Evolutionary conservation across 1,140 invertebrate genomes (phyloP).

Genomic region (Popillia japonica): DNA sequence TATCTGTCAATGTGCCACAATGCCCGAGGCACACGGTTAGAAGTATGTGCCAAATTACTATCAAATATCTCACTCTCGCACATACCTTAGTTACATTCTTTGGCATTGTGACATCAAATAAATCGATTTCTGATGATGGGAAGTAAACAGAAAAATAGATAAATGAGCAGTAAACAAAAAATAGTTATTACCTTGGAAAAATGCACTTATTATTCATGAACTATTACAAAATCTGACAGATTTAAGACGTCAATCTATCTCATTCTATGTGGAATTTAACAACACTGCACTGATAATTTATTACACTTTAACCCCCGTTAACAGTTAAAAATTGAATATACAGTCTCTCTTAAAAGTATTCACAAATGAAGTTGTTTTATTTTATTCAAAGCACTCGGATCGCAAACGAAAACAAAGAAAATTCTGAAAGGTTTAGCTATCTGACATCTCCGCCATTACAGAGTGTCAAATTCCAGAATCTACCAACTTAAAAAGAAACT

Average conservation of each 20-base stretch:
- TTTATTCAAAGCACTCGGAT: constrained; percentile 48
- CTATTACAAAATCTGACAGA: constrained; percentile 55
- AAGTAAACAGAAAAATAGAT: constrained; percentile 7
- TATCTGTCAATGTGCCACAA: constrained; percentile 48
- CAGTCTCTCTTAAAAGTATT: neutral
- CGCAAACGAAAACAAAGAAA: constrained; percentile 61
- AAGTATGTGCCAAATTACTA: constrained; percentile 58
- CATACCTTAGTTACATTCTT: constrained; percentile 56
- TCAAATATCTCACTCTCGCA: constrained; percentile 55
- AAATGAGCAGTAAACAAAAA: constrained; percentile 23
- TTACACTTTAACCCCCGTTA: constrained; percentile 12
- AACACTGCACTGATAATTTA: constrained; percentile 47
- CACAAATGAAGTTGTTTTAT: neutral
- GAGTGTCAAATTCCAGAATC: constrained; percentile 60
- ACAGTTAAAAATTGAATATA: neutral
- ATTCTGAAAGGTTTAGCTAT: constrained; percentile 58
- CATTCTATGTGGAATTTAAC: constrained; percentile 54
- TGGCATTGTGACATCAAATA: constrained; percentile 49
- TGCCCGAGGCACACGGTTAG: constrained; percentile 48
- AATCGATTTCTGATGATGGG: neutral
- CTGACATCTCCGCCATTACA: constrained; percentile 61
- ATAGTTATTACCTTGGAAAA: constrained; percentile 53
- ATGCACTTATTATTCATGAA: constrained; percentile 53
- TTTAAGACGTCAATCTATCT: constrained; percentile 56
- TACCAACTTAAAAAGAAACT: constrained; percentile 51